Evolutionary conservation across 2,113 vertebrate genomes (phyloP).

Genomic region (Crotalus helleri): DNA sequence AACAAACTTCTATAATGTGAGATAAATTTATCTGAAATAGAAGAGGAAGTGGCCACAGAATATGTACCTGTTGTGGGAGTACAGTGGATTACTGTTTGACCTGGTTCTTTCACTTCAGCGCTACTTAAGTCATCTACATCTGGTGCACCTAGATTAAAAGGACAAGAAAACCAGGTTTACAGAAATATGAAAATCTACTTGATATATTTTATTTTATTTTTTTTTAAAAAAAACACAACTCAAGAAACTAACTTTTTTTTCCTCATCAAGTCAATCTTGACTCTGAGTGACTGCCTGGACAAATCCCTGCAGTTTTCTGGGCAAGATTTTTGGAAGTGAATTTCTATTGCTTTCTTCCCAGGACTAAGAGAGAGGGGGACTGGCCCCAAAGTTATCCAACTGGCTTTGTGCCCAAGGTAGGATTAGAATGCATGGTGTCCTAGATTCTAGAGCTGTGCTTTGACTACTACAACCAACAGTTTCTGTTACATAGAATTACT

Average conservation of each 20-base stretch:
- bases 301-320: neutral
- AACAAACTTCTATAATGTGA: slow-evolving; percentile 15
- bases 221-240: neutral
- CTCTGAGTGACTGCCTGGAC: neutral
- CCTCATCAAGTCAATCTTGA: neutral
- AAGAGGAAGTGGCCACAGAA: fast-evolving
- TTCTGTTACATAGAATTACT: neutral
- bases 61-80: slow-evolving; percentile 87
- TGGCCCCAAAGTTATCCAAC: neutral
- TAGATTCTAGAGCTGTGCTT: neutral
- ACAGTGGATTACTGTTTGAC: slow-evolving; percentile 87
- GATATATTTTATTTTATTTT: neutral
- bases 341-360: neutral
- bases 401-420: neutral
- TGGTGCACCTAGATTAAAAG: slow-evolving; percentile 56
- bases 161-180: slow-evolving; percentile 1
- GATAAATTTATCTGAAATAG: neutral
- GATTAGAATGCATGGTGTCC: neutral
- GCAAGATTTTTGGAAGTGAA: neutral
- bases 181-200: neutral
- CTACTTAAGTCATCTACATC: slow-evolving; percentile 61
- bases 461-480: neutral
- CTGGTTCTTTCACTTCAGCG: slow-evolving; percentile 78
- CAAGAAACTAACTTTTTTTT: neutral
- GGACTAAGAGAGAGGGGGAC: neutral